Evolutionary conservation across 2,113 vertebrate genomes (phyloP), one percentile per base, ranked within the genome.

Genomic region (Gobiocypris rarus): DNA sequence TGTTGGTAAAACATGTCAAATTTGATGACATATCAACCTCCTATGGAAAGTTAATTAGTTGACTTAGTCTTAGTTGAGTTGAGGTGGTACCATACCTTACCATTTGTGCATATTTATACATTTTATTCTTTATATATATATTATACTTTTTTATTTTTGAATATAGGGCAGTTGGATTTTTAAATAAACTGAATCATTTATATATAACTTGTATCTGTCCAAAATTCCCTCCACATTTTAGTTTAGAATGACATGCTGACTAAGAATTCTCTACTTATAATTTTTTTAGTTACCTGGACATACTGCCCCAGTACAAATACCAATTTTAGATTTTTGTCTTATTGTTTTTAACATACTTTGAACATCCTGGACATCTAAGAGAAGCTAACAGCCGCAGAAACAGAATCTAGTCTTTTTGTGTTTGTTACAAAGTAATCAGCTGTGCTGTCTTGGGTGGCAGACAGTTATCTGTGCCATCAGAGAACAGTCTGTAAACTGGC

Each of bases 401-500:
- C 79, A 31, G 41, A 17, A 82, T 61, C 61, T 63, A 86, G 67
- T 48, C 6, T 61, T 45, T 84, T 54, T 76, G 45, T 56, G 24
- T 85, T n/a, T 77, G n/a, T 22, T 58, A 38, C 31, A 52, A 17
- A 58, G 73, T 63, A 67, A 45, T 73, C 70, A 73, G 13, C 19
- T 69, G 22, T 17, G 69, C 52, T 80, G 38, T 76, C 31, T 85
- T 34, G 54, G 58, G 52, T 70, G 86, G 54, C 88, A 90, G 90
- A 89, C 89, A 74, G 82, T 71, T 89, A 90, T 93, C 89, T 77
- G 52, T 84, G 59, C 83, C 70, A 90, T 90, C 89, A 48, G 50
- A 58, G 76, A 71, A 88, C 52, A 58, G 34, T 76, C 61, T 75
- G 56, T 24, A 74, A 71, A 79, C 86, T 86, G 89, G 89, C 86